These are phyloP conservation scores for Maniola hyperantus DNA, from an alignment of 2,888 invertebrate genomes.

Conservation along the genomic window DNA sequence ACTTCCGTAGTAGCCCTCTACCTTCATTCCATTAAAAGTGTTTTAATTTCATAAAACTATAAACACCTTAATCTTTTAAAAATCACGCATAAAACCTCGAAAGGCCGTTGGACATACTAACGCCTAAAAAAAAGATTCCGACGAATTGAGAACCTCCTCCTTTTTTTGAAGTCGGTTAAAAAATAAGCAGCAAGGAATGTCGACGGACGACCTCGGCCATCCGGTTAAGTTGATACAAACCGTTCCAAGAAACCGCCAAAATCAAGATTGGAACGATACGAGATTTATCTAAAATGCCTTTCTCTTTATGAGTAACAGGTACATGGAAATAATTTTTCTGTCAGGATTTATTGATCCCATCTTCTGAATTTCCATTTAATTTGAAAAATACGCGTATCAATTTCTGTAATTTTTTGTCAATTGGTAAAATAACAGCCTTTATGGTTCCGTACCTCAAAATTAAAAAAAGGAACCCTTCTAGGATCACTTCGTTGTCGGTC, in stretches of 20 bases:
- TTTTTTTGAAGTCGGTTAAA: too few relatives aligned
- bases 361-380: not conserved
- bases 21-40: too few relatives aligned
- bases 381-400: not conserved
- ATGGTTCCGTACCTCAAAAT: too few relatives aligned
- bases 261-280: slow-evolving; percentile 27
- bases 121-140: too few relatives aligned
- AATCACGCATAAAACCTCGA: slow-evolving; percentile 27
- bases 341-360: slow-evolving; percentile 1
- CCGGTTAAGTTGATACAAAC: slow-evolving; percentile 42
- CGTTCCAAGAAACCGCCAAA: slow-evolving; percentile 32
- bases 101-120: slow-evolving; percentile 34
- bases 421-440: too few relatives aligned
- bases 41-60: not conserved
- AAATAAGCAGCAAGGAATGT: slow-evolving; percentile 62
- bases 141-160: too few relatives aligned
- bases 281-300: slow-evolving; percentile 27
- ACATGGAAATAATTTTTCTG: not conserved
- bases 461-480: too few relatives aligned
- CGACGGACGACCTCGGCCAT: slow-evolving; percentile 56
- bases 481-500: too few relatives aligned
- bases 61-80: not conserved
- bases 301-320: slow-evolving; percentile 29
- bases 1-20: not conserved
- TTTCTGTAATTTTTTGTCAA: too few relatives aligned